Evolutionary conservation across 2,113 vertebrate species (phyloP).

Genomic region (Pseudorhombus dupliciocellatus): DNA sequence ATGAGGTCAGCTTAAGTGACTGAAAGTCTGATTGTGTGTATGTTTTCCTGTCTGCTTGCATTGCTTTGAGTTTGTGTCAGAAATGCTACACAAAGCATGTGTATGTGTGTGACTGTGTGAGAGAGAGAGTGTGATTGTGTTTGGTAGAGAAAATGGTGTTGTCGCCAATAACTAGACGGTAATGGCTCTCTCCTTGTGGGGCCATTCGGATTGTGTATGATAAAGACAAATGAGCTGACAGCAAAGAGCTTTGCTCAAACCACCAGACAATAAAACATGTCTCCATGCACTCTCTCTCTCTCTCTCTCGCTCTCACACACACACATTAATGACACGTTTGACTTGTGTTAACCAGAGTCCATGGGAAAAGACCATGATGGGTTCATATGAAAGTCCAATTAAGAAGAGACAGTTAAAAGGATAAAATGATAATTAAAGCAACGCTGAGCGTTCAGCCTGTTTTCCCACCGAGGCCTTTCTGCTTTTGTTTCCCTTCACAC

Average conservation of each 20-base stretch:
- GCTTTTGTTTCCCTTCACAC: constrained; percentile 17
- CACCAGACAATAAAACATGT: constrained; percentile 61
- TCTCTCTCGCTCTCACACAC: constrained; percentile 12
- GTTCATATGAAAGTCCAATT: constrained; percentile 64
- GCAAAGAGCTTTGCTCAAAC: constrained; percentile 56
- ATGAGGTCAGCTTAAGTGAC: constrained; percentile 25
- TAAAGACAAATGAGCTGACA: constrained; percentile 77
- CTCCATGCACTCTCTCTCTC: constrained; percentile 32
- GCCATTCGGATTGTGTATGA: constrained; percentile 61
- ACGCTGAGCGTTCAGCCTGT: constrained; percentile 41
- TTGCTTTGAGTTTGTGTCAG: constrained; percentile 16
- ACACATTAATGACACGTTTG: constrained; percentile 38
- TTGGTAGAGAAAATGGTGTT: constrained; percentile 21
- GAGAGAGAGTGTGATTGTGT: constrained; percentile 8
- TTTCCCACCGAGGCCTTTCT: constrained; percentile 31
- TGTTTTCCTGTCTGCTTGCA: constrained; percentile 7
- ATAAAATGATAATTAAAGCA: constrained; percentile 51
- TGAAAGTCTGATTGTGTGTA: constrained; percentile 4
- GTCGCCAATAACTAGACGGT: constrained; percentile 64
- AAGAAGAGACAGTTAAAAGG: constrained; percentile 62
- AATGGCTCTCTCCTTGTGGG: constrained; percentile 64
- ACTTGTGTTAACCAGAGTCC: constrained; percentile 59
- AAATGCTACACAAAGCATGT: not conserved
- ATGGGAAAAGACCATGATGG: constrained; percentile 57
- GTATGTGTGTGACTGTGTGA: constrained; percentile 13